Evolutionary conservation across 2,888 invertebrate genomes (phyloP), one percentile per base, ranked within the genome.

Genomic region (Anorthoa munda): DNA sequence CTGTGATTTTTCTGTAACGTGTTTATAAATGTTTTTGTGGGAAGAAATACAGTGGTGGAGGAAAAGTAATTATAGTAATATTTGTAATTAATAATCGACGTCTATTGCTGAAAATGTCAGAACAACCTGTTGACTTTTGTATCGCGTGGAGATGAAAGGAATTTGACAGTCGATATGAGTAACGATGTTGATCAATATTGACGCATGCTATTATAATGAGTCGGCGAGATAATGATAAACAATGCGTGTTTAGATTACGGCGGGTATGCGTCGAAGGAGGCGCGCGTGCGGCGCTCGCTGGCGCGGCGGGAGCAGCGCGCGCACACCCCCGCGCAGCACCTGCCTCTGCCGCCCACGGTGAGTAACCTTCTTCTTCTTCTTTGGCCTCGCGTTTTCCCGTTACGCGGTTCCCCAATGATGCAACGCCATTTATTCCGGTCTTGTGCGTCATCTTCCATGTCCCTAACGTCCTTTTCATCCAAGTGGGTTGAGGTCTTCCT

Each of bases 181-280:
- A 77, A 66, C 48, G 53, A 55, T 78, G 75, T 74, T 75, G 70
- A 79, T 66, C 61, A 79, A 79, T 81, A 75, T 71, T 79, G 70
- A 79, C 55, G 65, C 79, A 55, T 82, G 66, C 59, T 65, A 71
- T 78, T 69, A 75, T 82, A 71, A 81, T 71, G 69, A 75, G 60
- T 66, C 51, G 61, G 66, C 48, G 67, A 68, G 66, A 72, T 58
- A 77, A 58, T 73, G 64, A 71, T 82, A 75, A 75, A 67, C 66
- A 76, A 72, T 79, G 60, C 77, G 50, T 76, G 83, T 84, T 70
- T 89, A 96, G 96, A 96, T 87, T 96, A 96, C 86, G 95, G 95
- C 83, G 93, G 92, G 67, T 96, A 96, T 88, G 94, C 95, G 84
- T 87, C 94, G 75, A 96, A 96, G 84, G 96, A 96, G 82, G 89